These are phyloP conservation scores for Liodrosophila aerea DNA, from an alignment of 2,888 invertebrate species.

Conservation along the genomic window DNA sequence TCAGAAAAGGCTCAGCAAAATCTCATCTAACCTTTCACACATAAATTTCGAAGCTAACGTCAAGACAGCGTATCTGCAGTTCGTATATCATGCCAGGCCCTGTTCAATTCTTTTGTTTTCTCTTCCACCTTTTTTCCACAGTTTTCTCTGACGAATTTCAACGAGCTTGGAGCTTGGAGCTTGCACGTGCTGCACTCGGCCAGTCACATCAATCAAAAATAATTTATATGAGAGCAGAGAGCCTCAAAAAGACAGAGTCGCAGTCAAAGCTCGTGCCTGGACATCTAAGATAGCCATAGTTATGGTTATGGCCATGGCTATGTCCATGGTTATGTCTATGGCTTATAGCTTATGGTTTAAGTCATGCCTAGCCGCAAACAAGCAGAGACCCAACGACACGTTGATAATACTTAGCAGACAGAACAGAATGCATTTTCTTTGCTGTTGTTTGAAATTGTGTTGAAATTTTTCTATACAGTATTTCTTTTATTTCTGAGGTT, in stretches of 20 bases:
- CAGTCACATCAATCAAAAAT: conserved; percentile 72
- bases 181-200: conserved; percentile 63
- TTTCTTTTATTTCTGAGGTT: neutral
- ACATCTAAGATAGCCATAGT: conserved; percentile 52
- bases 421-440: conserved; percentile 52
- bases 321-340: conserved; percentile 34
- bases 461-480: neutral
- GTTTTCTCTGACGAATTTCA: conserved; percentile 49
- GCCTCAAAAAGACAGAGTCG: conserved; percentile 15
- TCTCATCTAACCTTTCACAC: too few species aligned
- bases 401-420: conserved; percentile 28
- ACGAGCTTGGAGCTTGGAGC: conserved; percentile 29
- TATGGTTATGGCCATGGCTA: conserved; percentile 31
- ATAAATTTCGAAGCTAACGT: too few species aligned
- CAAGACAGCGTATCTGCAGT: too few species aligned
- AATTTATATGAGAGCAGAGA: conserved; percentile 71
- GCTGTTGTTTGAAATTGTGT: conserved; percentile 9
- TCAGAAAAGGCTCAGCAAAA: too few species aligned
- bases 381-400: conserved; percentile 44
- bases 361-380: conserved; percentile 38
- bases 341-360: conserved; percentile 42
- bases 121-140: conserved; percentile 4
- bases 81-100: too few species aligned
- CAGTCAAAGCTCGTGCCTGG: conserved; percentile 51
- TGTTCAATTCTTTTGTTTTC: neutral